Conservation (phyloP, 2,797 vertebrate species). For the Hozukius guyotensis region DNA sequence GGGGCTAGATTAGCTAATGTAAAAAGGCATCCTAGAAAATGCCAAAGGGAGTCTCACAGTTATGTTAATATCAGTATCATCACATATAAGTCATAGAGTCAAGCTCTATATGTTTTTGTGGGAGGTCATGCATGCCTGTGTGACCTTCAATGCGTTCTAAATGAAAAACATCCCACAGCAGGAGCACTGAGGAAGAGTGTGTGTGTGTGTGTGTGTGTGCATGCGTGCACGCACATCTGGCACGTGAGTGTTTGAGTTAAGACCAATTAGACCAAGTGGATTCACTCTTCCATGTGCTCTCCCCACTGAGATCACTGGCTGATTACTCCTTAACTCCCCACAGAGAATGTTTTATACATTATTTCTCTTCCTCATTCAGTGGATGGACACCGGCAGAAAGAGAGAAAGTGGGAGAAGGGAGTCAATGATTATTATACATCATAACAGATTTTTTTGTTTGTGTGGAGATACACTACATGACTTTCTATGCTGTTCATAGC, state of each 20-base stretch:
- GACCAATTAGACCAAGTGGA: slow-evolving; percentile 67
- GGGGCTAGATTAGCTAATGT: neutral
- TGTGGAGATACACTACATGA: neutral
- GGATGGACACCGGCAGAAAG: neutral
- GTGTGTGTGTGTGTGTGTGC: neutral
- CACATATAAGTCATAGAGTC: neutral
- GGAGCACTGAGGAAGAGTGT: neutral
- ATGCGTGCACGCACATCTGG: neutral
- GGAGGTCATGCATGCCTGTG: neutral
- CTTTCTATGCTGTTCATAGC: neutral
- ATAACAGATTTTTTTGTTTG: slow-evolving; percentile 38
- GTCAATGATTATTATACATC: neutral
- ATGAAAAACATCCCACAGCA: slow-evolving; percentile 2
- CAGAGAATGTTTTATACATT: slow-evolving; percentile 27
- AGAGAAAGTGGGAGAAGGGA: neutral
- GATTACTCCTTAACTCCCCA: slow-evolving; percentile 48
- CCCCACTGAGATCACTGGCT: slow-evolving; percentile 54
- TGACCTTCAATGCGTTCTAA: slow-evolving; percentile 18
- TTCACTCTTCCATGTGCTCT: slow-evolving; percentile 47
- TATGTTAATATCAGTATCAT: neutral
- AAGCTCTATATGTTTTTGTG: neutral
- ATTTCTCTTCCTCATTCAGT: slow-evolving; percentile 18
- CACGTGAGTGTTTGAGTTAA: slow-evolving; percentile 47
- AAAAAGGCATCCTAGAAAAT: neutral
- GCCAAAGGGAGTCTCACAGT: neutral